Percentiles rank a stretch among this genome's conserved stretches.
These are phyloP conservation scores for Manis pentadactyla DNA, from an alignment of 2,797 vertebrate species.

Conservation along the genomic window DNA sequence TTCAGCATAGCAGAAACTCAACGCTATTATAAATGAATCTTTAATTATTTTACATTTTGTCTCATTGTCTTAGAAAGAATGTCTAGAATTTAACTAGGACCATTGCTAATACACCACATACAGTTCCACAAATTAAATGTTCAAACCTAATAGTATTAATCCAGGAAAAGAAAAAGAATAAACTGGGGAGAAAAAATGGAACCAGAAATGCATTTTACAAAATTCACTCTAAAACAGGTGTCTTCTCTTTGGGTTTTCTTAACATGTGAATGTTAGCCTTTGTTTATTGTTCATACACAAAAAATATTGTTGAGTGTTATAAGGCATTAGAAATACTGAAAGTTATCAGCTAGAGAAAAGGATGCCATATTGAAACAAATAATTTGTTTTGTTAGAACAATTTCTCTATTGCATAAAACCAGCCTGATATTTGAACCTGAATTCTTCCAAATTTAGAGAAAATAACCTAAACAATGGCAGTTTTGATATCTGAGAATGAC, in stretches of 20 bases:
- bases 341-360: background rate
- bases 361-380: background rate
- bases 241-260: background rate
- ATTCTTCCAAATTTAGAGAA: background rate
- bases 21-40: background rate
- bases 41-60: conserved; percentile 11
- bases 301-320: background rate
- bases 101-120: background rate
- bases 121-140: background rate
- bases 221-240: background rate
- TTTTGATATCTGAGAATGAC: background rate
- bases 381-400: background rate
- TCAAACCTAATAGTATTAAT: background rate
- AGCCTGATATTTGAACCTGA: background rate
- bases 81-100: background rate
- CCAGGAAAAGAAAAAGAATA: background rate
- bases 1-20: background rate
- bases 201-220: background rate
- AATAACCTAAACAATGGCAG: background rate
- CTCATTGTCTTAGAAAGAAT: background rate
- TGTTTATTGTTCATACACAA: background rate
- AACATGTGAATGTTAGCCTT: background rate
- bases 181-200: background rate
- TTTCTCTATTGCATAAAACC: background rate
- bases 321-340: background rate